Percentiles rank a stretch among this genome's conserved stretches.
Evolutionary conservation across 2,113 vertebrate species (phyloP).

Genomic region (Excalfactoria chinensis): DNA sequence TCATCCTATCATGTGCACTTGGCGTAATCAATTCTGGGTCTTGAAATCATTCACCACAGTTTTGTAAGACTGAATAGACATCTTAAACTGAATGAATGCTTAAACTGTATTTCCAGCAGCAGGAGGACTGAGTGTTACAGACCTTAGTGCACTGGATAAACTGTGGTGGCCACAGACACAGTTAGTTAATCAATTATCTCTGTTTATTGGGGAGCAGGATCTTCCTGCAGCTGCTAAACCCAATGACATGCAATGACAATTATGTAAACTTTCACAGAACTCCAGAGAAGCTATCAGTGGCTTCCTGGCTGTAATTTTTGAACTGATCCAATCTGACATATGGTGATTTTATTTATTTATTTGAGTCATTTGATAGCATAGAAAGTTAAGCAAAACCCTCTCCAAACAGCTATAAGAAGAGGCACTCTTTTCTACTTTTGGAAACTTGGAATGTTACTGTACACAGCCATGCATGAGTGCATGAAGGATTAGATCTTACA

Average conservation of each 20-base stretch:
- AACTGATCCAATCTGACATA: slow-evolving; percentile 57
- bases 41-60: not conserved
- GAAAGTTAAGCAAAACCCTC: slow-evolving; percentile 9
- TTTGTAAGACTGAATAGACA: not conserved
- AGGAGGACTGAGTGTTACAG: not conserved
- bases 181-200: slow-evolving; percentile 59
- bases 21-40: not conserved
- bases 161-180: not conserved
- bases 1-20: not conserved
- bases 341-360: not conserved
- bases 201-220: slow-evolving; percentile 45
- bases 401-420: slow-evolving; percentile 39
- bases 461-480: not conserved
- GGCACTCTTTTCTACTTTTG: not conserved
- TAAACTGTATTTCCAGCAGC: not conserved
- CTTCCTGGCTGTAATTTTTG: slow-evolving; percentile 42
- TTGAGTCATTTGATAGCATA: slow-evolving; percentile 32
- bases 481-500: not conserved
- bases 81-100: not conserved
- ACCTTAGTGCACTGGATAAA: not conserved
- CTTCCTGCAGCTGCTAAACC: slow-evolving; percentile 47
- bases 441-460: not conserved
- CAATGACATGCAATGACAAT: slow-evolving; percentile 46
- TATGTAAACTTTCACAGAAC: slow-evolving; percentile 49
- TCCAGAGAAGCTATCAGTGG: slow-evolving; percentile 30